phyloP scores from a whole-genome alignment of 2,797 vertebrate genomes.

The Ficedula albicollis region DNA sequence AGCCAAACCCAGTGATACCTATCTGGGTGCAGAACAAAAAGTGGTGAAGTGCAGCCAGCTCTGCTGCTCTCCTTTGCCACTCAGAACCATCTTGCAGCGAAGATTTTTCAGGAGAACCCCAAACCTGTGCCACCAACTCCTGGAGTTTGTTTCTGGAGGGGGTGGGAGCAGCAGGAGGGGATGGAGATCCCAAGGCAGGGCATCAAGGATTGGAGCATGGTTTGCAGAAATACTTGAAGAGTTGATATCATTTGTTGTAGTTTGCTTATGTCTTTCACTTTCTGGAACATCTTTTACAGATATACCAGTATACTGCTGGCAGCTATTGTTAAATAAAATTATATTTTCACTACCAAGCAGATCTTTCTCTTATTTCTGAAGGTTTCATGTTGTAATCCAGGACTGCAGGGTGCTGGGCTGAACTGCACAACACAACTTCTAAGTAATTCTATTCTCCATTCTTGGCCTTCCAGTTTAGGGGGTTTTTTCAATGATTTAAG shows the following conservation, averaged over 20 bases:
- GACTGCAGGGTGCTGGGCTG: not conserved
- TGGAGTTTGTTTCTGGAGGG: not conserved
- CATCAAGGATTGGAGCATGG: conserved; percentile 29
- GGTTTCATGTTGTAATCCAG: not conserved
- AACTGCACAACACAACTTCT: not conserved
- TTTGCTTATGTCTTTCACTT: conserved; percentile 75
- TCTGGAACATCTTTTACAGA: conserved; percentile 76
- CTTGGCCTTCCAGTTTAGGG: not conserved
- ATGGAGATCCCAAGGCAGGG: not conserved
- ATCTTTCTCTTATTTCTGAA: conserved; percentile 30
- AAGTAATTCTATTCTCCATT: not conserved
- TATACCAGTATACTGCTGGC: conserved; percentile 82
- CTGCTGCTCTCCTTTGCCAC: not conserved
- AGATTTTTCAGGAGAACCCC: not conserved
- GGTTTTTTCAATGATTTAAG: not conserved
- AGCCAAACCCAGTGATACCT: conserved; percentile 62
- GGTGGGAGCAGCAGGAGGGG: not conserved
- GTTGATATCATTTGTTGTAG: conserved; percentile 66
- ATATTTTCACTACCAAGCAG: conserved; percentile 83
- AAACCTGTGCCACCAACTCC: not conserved
- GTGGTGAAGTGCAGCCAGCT: conserved; percentile 9
- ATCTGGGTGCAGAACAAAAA: conserved; percentile 17
- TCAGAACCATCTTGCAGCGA: not conserved
- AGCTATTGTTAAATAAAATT: conserved; percentile 85
- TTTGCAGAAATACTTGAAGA: conserved; percentile 69